Base-by-base conservation (phyloP, 1,140 invertebrate genomes). In the Gryon sp. region DNA sequence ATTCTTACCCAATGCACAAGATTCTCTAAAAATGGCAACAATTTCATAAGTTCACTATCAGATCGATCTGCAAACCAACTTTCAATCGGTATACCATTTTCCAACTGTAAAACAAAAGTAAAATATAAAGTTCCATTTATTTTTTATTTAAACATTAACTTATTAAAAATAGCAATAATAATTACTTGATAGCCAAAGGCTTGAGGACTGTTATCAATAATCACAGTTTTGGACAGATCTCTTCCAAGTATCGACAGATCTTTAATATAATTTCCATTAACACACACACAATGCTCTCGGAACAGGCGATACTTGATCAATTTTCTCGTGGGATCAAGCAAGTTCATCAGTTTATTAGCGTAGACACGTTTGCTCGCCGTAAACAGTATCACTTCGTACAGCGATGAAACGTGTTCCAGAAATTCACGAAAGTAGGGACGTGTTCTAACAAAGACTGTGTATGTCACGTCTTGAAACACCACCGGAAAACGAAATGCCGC, bases 81-180 rank as follows among this genome's bases (percentile, higher is more conserved):
- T 89, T 98, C 96, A 82, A 99, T 99, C 0, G 97, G 97, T 76
- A 99, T 99, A 24, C 97, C 97, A 90, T 99, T 99, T 89, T 98
- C 96, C 63, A 98, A 86, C 93, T 98, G 90, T 30, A 93, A 82
- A 81, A 80, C 62, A 55, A 16, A 50, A n/a, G n/a, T n/a, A n/a
- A n/a, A n/a, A n/a, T n/a, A n/a, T n/a, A n/a, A n/a, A n/a, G n/a
- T n/a, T n/a, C 50, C 14, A 60, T 36, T 12, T n/a, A n/a, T n/a
- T n/a, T n/a, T n/a, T n/a, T 19, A 16, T 18, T 19, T 32, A 22
- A 16, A 20, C 24, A 40, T 9, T 18, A 46, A 4, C 9, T 14
- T 9, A 41, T 41, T 38, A 38, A n/a, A 16, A 52, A 28, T 30
- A 22, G 43, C 40, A 59, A 41, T 16, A n/a, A 15, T 22, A 82